These are phyloP conservation scores for Acrossocheilus wenchowensis DNA, from an alignment of 2,797 vertebrate species.

Conservation along the genomic window DNA sequence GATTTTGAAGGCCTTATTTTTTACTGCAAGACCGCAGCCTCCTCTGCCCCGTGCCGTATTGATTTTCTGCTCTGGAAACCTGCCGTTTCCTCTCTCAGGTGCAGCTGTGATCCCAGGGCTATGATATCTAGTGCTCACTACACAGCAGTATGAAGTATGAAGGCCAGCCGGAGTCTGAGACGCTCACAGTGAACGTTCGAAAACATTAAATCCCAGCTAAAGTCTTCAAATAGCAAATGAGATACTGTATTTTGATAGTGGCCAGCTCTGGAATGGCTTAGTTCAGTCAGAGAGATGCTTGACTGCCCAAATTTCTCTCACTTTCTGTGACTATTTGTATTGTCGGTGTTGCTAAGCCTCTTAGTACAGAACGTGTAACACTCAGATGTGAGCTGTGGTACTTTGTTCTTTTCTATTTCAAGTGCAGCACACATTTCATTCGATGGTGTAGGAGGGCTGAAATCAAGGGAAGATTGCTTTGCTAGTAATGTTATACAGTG, in stretches of 20 bases:
- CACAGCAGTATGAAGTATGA: conserved; percentile 58
- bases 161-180: conserved; percentile 59
- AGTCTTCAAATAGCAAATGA: conserved; percentile 25
- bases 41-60: conserved; percentile 64
- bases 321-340: conserved; percentile 69
- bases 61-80: conserved; percentile 73
- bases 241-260: conserved; percentile 15
- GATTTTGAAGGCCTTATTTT: conserved; percentile 73
- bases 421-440: conserved; percentile 51
- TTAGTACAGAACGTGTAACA: conserved; percentile 67
- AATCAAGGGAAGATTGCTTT: conserved; percentile 39
- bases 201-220: conserved; percentile 33
- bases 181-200: neutral
- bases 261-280: neutral
- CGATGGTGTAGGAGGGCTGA: conserved; percentile 49
- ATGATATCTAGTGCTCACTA: conserved; percentile 67
- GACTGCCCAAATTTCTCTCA: conserved; percentile 65
- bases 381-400: conserved; percentile 57
- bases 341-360: conserved; percentile 72
- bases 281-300: conserved; percentile 63
- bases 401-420: conserved; percentile 63
- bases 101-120: conserved; percentile 62
- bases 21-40: conserved; percentile 70
- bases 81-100: conserved; percentile 63
- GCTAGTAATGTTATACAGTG: conserved; percentile 50